Conservation (phyloP, 2,113 vertebrate species). For the Smithornis capensis region DNA sequence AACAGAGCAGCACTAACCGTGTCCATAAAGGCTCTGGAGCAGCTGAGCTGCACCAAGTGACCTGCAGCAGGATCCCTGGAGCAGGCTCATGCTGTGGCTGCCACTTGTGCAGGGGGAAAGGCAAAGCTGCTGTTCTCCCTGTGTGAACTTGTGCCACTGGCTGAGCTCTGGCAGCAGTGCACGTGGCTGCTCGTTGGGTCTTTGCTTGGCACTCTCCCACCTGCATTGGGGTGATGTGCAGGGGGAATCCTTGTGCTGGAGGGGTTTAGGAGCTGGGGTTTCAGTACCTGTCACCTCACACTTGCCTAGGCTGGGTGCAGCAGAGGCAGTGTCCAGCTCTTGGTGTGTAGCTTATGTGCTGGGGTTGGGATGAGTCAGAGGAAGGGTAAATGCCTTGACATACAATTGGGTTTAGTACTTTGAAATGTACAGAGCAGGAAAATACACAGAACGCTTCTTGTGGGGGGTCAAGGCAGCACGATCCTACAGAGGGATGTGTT, state of each 20-base stretch:
- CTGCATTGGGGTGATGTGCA: fast-evolving
- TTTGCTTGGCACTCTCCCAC: background rate
- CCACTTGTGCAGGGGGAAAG: background rate
- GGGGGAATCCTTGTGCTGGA: background rate
- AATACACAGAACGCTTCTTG: background rate
- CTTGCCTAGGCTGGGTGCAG: background rate
- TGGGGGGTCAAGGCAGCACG: background rate
- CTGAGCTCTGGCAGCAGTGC: background rate
- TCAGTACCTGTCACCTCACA: fast-evolving
- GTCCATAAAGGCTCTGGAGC: background rate
- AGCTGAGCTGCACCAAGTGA: background rate
- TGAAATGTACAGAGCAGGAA: background rate
- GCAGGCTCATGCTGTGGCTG: background rate
- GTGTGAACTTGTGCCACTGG: fast-evolving
- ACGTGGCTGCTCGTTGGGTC: fast-evolving
- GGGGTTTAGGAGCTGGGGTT: background rate
- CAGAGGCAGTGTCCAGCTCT: background rate
- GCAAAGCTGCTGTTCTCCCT: background rate
- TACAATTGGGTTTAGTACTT: background rate
- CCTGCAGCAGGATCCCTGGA: background rate
- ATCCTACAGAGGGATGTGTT: background rate
- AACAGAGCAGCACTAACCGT: fast-evolving
- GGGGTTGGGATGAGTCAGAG: background rate
- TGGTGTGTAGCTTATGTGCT: background rate
- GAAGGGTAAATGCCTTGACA: background rate